These are phyloP conservation scores for Biston betularia DNA, from an alignment of 2,888 invertebrate genomes.

Conservation along the genomic window DNA sequence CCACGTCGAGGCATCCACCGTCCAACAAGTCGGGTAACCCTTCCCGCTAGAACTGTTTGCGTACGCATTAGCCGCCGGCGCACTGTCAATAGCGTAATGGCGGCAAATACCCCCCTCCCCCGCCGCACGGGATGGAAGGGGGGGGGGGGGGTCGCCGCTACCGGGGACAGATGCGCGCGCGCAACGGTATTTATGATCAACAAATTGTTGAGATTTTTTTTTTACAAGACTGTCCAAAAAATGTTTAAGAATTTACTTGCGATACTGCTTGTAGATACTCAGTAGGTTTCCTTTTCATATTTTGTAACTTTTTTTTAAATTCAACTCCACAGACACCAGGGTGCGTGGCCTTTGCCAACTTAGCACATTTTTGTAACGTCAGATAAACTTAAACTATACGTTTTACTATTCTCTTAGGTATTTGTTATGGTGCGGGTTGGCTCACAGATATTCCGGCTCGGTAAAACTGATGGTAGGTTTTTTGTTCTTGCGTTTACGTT, in stretches of 20 bases:
- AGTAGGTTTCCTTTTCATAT: too few relatives aligned
- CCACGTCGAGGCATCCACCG: conserved; percentile 7
- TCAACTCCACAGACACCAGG: too few relatives aligned
- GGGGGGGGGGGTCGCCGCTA: conserved; percentile 45
- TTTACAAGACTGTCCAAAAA: too few relatives aligned
- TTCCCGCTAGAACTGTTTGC: conserved; percentile 63
- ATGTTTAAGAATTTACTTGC: background rate
- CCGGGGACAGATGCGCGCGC: conserved; percentile 59
- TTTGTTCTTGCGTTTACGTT: too few relatives aligned
- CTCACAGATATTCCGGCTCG: too few relatives aligned
- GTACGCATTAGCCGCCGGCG: conserved; percentile 78
- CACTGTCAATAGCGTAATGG: conserved; percentile 80
- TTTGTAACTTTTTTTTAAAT: too few relatives aligned
- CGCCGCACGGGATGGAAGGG: conserved; percentile 15
- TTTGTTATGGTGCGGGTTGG: too few relatives aligned
- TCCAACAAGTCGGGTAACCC: conserved; percentile 22
- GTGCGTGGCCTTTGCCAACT: too few relatives aligned
- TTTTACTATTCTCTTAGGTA: too few relatives aligned
- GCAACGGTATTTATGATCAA: conserved; percentile 53
- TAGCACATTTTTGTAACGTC: too few relatives aligned
- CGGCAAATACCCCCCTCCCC: conserved; percentile 68
- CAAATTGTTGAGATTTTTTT: conserved; percentile 14
- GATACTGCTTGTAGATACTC: background rate
- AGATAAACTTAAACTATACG: too few relatives aligned
- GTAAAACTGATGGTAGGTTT: too few relatives aligned